phyloP scores from a whole-genome alignment of 2,113 vertebrate genomes.

The Dolichotis patagonum region DNA sequence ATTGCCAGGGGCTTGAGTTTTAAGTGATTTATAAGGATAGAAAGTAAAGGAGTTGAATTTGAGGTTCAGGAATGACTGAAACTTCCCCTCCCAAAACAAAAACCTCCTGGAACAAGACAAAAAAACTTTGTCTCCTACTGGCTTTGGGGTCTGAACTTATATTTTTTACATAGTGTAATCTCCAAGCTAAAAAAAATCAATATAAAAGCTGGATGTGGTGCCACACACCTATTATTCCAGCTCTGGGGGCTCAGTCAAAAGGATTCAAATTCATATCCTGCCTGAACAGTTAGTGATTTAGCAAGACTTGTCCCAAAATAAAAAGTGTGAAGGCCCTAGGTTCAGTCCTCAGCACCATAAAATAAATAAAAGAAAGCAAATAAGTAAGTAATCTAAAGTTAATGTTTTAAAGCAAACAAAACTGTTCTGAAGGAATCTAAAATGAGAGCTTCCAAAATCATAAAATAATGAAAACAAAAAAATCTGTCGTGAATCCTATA shows the following conservation, averaged over 20 bases:
- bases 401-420: slow-evolving; percentile 2
- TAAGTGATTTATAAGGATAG: neutral
- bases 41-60: neutral
- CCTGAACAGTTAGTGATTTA: neutral
- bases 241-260: neutral
- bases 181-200: slow-evolving; percentile 31
- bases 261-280: neutral
- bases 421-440: slow-evolving; percentile 10
- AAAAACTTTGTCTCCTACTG: neutral
- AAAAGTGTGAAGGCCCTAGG: neutral
- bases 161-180: neutral
- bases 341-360: neutral
- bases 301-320: neutral
- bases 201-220: neutral
- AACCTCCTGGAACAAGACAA: neutral
- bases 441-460: slow-evolving; percentile 39
- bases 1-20: neutral
- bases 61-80: neutral
- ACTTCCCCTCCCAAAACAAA: neutral
- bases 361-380: neutral
- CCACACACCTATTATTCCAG: neutral
- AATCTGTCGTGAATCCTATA: neutral
- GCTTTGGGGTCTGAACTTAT: neutral
- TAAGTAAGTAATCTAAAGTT: neutral
- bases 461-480: slow-evolving; percentile 17